These are phyloP conservation scores for Helogale parvula DNA, from an alignment of 2,113 vertebrate species.

Conservation along the genomic window DNA sequence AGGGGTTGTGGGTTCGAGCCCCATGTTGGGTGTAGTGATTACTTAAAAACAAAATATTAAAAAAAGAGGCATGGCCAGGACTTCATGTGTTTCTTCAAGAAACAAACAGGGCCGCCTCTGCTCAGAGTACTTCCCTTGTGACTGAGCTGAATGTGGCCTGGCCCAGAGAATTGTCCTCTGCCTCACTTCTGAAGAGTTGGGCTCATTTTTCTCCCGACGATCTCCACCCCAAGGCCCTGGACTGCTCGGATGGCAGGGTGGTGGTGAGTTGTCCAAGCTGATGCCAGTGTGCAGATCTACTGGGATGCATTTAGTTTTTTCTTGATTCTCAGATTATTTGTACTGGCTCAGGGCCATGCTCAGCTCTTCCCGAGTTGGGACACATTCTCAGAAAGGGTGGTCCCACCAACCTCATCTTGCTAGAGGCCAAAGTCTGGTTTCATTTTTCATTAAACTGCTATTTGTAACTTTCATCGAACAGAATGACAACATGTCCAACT, in stretches of 20 bases:
- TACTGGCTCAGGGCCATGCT: conserved; percentile 41
- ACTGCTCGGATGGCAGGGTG: conserved; percentile 1
- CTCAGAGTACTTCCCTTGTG: background rate
- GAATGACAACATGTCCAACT: conserved; percentile 69
- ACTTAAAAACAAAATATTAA: background rate
- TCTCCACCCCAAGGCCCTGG: background rate
- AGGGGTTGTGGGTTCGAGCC: background rate
- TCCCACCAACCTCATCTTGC: conserved; percentile 62
- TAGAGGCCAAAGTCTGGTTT: conserved; percentile 66
- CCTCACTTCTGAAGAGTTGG: conserved; percentile 4
- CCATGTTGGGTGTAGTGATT: background rate
- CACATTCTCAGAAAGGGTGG: conserved; percentile 74
- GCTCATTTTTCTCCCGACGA: background rate
- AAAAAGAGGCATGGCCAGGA: background rate
- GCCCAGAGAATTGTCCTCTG: background rate
- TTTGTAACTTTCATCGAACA: conserved; percentile 69
- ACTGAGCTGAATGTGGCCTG: background rate
- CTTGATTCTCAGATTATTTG: conserved; percentile 62
- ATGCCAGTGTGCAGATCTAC: conserved; percentile 37
- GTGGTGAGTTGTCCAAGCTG: conserved; percentile 27
- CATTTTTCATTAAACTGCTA: conserved; percentile 76
- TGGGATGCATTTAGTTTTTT: conserved; percentile 55
- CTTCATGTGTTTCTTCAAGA: background rate
- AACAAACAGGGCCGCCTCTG: background rate
- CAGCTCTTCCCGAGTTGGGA: conserved; percentile 55